Percentiles rank a stretch among this genome's conserved stretches.
phyloP scores from a whole-genome alignment of 1,140 invertebrate species.

The Andrena cerasifolii region DNA sequence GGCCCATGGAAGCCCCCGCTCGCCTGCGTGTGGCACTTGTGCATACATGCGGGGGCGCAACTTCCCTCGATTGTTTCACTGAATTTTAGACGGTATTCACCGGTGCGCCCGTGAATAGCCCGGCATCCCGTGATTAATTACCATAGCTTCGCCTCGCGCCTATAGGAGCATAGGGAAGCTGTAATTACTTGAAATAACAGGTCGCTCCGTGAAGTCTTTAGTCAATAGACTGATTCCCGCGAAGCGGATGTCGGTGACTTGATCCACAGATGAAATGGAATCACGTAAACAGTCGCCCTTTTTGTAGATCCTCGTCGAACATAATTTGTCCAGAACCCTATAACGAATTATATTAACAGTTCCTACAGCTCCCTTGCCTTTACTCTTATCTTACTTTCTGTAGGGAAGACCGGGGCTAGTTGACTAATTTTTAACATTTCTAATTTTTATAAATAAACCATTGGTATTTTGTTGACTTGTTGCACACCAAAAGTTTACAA shows the following conservation, averaged over 20 bases:
- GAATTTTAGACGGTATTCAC: conserved; percentile 51
- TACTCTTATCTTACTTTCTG: too few relatives aligned
- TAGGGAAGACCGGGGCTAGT: too few relatives aligned
- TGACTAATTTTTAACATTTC: too few relatives aligned
- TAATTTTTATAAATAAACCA: too few relatives aligned
- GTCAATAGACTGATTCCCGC: conserved; percentile 19
- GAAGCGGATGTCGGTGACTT: background rate
- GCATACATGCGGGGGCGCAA: conserved; percentile 53
- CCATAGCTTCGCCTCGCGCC: conserved; percentile 21
- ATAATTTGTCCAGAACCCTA: too few relatives aligned
- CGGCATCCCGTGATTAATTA: conserved; percentile 46
- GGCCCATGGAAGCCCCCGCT: conserved; percentile 51
- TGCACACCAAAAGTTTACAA: too few relatives aligned
- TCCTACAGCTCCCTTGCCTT: too few relatives aligned
- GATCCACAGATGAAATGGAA: background rate
- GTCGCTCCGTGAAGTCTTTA: background rate
- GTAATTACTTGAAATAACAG: conserved; percentile 39
- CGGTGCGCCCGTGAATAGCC: conserved; percentile 12
- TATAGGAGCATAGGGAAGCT: background rate
- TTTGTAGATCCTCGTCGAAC: too few relatives aligned
- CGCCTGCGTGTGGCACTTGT: conserved; percentile 52
- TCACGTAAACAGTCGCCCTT: too few relatives aligned
- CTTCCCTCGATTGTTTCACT: conserved; percentile 50
- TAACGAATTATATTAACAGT: too few relatives aligned
- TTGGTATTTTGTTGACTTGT: too few relatives aligned